These are phyloP conservation scores for Ephestia elutella DNA, from an alignment of 1,140 invertebrate species.

Conservation along the genomic window DNA sequence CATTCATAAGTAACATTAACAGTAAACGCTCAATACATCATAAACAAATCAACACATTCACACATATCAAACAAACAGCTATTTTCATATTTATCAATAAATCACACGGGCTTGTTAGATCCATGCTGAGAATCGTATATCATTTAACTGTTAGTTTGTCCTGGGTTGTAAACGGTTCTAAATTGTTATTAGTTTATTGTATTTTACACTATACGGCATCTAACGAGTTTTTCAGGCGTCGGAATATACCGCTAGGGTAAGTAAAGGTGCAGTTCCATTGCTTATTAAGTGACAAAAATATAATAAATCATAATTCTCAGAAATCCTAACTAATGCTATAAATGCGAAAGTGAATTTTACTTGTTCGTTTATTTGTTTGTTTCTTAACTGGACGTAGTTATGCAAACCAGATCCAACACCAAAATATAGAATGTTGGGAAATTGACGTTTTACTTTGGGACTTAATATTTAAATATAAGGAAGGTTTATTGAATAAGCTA, in stretches of 20 bases:
- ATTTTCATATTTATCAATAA: slow-evolving; percentile 4
- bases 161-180: neutral
- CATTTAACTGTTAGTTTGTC: neutral
- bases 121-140: neutral
- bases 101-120: neutral
- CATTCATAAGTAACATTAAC: neutral
- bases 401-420: too few species aligned
- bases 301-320: too few species aligned
- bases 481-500: too few species aligned
- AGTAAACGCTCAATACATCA: neutral
- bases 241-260: neutral
- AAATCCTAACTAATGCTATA: too few species aligned
- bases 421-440: too few species aligned
- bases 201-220: neutral
- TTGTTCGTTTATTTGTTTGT: too few species aligned
- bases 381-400: too few species aligned
- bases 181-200: slow-evolving; percentile 1
- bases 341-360: too few species aligned
- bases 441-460: too few species aligned
- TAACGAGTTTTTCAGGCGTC: neutral
- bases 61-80: neutral
- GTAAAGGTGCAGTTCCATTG: neutral
- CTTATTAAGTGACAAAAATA: too few species aligned
- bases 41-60: neutral
- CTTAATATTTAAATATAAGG: too few species aligned